These are phyloP conservation scores for Pseudopodoces humilis DNA, from an alignment of 2,113 vertebrate genomes.

Conservation along the genomic window DNA sequence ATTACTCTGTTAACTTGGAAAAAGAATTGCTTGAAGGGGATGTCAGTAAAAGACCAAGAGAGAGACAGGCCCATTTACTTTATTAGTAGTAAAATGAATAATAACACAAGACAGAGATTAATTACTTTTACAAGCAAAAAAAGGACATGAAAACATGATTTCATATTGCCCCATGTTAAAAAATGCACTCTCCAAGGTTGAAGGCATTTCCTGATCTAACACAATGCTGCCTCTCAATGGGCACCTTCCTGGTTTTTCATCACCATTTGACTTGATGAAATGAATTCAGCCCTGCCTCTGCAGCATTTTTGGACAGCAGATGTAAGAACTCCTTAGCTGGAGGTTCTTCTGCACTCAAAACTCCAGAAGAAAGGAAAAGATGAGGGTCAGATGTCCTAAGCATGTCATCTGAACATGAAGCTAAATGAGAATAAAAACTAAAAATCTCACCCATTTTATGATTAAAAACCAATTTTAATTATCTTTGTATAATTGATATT, in stretches of 20 bases:
- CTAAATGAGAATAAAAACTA: neutral
- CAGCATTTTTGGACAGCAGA: neutral
- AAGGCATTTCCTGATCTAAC: neutral
- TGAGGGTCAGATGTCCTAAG: neutral
- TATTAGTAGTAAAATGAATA: neutral
- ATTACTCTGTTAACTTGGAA: neutral
- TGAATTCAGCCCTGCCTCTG: neutral
- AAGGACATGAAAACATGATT: neutral
- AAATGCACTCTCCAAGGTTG: neutral
- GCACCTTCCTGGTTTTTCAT: neutral
- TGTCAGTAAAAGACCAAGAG: neutral
- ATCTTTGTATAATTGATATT: neutral
- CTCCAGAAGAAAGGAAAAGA: neutral
- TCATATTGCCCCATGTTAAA: neutral
- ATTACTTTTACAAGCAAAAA: neutral
- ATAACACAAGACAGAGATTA: neutral
- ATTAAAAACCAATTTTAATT: neutral
- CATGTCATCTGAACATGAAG: neutral
- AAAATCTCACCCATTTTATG: neutral
- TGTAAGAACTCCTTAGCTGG: neutral
- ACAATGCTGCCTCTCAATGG: neutral
- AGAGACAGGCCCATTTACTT: neutral
- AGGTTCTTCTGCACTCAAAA: neutral
- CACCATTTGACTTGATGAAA: neutral
- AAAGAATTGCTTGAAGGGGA: neutral